Evolutionary conservation across 2,797 vertebrate genomes (phyloP).

Genomic region (Erpetoichthys calabaricus): DNA sequence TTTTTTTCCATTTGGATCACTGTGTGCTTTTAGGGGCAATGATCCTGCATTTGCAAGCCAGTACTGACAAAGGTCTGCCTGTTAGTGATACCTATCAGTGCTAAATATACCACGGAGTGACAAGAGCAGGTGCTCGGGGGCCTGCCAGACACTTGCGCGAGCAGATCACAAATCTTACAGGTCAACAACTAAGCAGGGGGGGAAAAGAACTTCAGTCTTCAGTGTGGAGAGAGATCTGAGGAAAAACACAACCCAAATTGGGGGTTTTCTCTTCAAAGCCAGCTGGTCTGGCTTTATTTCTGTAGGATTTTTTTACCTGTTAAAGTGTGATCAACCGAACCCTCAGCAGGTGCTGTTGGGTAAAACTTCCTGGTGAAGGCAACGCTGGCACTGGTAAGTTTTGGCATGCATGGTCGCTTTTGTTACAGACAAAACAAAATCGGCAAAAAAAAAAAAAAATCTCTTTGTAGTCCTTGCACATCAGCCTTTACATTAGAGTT

Average conservation of each 20-base stretch:
- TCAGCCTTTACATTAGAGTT: too few relatives aligned
- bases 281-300: slow-evolving; percentile 99
- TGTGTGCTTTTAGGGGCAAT: slow-evolving; percentile 33
- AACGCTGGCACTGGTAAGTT: slow-evolving; percentile 82
- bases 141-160: slow-evolving; percentile 65
- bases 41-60: slow-evolving; percentile 48
- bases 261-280: slow-evolving; percentile 94
- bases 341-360: slow-evolving; percentile 89
- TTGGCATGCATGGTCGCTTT: slow-evolving; percentile 19
- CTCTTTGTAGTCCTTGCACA: too few relatives aligned
- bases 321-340: slow-evolving; percentile 56
- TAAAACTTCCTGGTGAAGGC: slow-evolving; percentile 88
- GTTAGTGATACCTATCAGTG: slow-evolving; percentile 72
- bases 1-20: slow-evolving; percentile 57
- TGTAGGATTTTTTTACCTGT: slow-evolving; percentile 72
- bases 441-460: background rate
- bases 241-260: slow-evolving; percentile 74
- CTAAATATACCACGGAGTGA: slow-evolving; percentile 92
- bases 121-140: slow-evolving; percentile 69
- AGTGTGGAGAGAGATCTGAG: slow-evolving; percentile 67
- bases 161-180: slow-evolving; percentile 58
- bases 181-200: slow-evolving; percentile 47
- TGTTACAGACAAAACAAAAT: slow-evolving; percentile 20
- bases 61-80: slow-evolving; percentile 66
- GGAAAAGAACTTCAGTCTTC: slow-evolving; percentile 63